Percentiles rank a stretch among this genome's conserved stretches.
phyloP scores from a whole-genome alignment of 2,113 vertebrate species.

The Leucopsar rothschildi region DNA sequence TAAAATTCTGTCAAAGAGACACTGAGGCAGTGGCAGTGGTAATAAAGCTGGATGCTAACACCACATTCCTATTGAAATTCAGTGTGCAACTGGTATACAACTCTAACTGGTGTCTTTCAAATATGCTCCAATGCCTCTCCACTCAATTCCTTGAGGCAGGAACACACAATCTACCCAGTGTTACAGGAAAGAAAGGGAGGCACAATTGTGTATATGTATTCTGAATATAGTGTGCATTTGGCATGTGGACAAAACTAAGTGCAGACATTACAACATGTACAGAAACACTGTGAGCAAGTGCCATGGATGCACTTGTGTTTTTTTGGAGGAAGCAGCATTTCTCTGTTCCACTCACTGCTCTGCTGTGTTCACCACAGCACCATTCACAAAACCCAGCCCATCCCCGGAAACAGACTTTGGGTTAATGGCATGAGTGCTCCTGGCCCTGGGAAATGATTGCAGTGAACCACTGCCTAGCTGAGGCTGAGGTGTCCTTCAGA shows the following conservation, averaged over 20 bases:
- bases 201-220: background rate
- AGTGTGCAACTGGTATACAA: background rate
- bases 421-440: background rate
- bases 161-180: background rate
- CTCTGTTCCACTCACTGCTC: background rate
- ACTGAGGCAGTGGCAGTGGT: background rate
- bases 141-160: background rate
- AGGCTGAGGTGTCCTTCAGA: background rate
- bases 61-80: background rate
- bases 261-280: background rate
- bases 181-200: background rate
- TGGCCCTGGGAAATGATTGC: background rate
- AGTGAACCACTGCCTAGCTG: background rate
- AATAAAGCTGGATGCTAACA: background rate
- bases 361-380: background rate
- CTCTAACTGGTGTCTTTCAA: background rate
- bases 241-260: background rate
- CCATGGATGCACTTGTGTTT: accelerated
- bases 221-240: background rate
- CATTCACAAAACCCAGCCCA: background rate
- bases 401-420: background rate
- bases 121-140: background rate
- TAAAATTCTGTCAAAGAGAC: background rate
- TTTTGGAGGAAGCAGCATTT: background rate
- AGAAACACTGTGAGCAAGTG: background rate